These are phyloP conservation scores for Dryadula phaetusa DNA, from an alignment of 2,888 invertebrate species.

Conservation along the genomic window DNA sequence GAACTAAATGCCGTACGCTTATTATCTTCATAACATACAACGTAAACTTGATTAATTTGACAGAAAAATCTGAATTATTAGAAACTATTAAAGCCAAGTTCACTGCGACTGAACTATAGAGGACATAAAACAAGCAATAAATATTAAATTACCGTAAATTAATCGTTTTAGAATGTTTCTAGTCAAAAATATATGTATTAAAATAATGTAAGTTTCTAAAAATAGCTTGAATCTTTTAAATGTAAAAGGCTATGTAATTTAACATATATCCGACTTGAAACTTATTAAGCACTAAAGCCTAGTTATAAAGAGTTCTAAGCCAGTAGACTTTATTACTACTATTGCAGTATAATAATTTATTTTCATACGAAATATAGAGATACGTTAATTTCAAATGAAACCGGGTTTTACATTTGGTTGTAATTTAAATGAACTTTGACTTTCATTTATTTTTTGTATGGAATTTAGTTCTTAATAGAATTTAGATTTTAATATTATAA, in stretches of 20 bases:
- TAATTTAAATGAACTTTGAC: not conserved
- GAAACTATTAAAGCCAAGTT: too few relatives aligned
- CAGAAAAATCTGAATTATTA: too few relatives aligned
- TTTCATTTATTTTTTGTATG: not conserved
- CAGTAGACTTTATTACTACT: conserved; percentile 29
- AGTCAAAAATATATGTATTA: too few relatives aligned
- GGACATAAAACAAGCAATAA: too few relatives aligned
- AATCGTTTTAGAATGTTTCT: too few relatives aligned
- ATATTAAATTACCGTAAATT: too few relatives aligned
- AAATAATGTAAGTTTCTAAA: not conserved
- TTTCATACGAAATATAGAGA: conserved; percentile 11
- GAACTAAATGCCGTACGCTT: too few relatives aligned
- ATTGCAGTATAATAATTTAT: conserved; percentile 24
- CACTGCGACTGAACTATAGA: too few relatives aligned
- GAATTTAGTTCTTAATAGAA: not conserved
- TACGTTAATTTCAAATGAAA: not conserved
- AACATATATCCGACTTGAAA: conserved; percentile 15
- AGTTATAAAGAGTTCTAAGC: conserved; percentile 42
- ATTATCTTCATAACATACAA: too few relatives aligned
- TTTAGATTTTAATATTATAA: too few relatives aligned
- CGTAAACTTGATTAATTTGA: too few relatives aligned
- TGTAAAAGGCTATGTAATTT: conserved; percentile 10
- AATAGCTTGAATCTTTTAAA: conserved; percentile 7
- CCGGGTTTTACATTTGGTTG: not conserved
- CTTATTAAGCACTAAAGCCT: conserved; percentile 38